phyloP scores from a whole-genome alignment of 2,113 vertebrate genomes.

The Gallinago media region DNA sequence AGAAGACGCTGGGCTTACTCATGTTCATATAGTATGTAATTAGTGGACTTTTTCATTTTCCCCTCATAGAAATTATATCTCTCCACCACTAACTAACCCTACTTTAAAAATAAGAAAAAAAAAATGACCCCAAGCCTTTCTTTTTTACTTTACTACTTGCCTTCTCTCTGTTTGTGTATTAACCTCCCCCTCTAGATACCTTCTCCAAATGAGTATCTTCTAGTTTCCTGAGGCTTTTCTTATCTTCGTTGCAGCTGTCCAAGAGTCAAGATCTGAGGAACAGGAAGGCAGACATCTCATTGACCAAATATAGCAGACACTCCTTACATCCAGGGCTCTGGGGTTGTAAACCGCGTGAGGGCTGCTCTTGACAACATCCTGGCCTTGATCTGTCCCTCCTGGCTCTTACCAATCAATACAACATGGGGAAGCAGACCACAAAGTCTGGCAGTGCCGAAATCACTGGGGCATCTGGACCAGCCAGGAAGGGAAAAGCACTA shows the following conservation, averaged over 20 bases:
- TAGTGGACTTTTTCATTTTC: conserved; percentile 58
- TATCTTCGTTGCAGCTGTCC: conserved; percentile 49
- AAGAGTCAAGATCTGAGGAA: conserved; percentile 46
- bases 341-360: background rate
- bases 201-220: conserved; percentile 37
- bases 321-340: background rate
- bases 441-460: background rate
- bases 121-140: conserved; percentile 45
- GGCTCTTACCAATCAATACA: background rate
- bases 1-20: conserved; percentile 57
- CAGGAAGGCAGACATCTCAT: conserved; percentile 1
- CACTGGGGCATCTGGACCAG: background rate
- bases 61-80: background rate
- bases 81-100: conserved; percentile 11
- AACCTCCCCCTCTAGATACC: conserved; percentile 40
- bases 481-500: background rate
- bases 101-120: conserved; percentile 6
- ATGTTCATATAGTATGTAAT: conserved; percentile 18
- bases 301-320: conserved; percentile 49
- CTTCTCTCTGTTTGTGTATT: conserved; percentile 47
- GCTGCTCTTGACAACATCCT: background rate
- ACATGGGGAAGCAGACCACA: background rate
- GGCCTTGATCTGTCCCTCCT: background rate
- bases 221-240: conserved; percentile 61
- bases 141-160: conserved; percentile 35